phyloP scores from a whole-genome alignment of 1,140 invertebrate genomes.

The Lordiphosa collinella region DNA sequence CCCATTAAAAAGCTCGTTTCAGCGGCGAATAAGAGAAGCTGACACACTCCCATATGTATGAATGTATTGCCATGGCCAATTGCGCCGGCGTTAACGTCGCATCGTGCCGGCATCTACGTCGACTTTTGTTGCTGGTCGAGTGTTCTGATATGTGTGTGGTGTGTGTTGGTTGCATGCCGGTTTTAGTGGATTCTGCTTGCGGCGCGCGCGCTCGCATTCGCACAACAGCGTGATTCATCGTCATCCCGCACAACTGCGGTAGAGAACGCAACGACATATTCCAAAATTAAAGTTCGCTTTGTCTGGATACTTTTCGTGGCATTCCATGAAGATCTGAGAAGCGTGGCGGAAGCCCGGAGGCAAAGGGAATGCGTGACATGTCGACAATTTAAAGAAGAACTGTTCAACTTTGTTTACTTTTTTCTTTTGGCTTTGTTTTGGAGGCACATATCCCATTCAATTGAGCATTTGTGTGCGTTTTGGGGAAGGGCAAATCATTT shows the following conservation, averaged over 20 bases:
- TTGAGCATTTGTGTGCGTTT: neutral
- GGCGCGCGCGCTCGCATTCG: conserved; percentile 2
- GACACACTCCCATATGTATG: conserved; percentile 6
- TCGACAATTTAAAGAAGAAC: conserved; percentile 1
- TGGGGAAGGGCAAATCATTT: neutral
- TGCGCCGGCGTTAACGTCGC: conserved; percentile 5
- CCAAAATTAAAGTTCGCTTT: conserved; percentile 30
- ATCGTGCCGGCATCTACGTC: neutral
- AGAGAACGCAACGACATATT: conserved; percentile 16
- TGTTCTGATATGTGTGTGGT: conserved; percentile 11
- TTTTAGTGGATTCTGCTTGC: conserved; percentile 22
- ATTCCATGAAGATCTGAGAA: conserved; percentile 9
- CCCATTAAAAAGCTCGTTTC: conserved; percentile 13
- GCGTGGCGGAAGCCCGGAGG: neutral
- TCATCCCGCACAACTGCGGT: neutral
- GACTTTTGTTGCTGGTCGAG: conserved; percentile 1
- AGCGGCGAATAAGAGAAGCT: conserved; percentile 7
- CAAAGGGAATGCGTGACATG: neutral
- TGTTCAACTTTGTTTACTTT: neutral
- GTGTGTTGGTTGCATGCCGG: conserved; percentile 39
- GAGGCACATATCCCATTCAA: neutral
- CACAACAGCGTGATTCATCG: conserved; percentile 30
- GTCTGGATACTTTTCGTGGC: conserved; percentile 5
- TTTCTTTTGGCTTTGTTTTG: too few relatives aligned
- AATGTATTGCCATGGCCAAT: neutral